These are phyloP conservation scores for Mamestra brassicae DNA, from an alignment of 2,888 invertebrate species.

Conservation along the genomic window DNA sequence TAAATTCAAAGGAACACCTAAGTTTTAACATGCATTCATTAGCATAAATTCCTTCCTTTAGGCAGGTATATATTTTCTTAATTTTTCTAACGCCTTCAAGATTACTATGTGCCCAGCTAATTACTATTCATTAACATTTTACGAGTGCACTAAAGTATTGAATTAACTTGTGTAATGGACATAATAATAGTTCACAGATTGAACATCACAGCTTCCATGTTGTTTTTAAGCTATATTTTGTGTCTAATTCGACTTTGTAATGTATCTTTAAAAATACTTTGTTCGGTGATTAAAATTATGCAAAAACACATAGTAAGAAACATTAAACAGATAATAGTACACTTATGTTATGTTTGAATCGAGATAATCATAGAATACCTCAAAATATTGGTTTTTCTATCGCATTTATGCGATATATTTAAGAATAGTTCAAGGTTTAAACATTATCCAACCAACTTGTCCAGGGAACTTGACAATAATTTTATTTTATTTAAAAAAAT, in stretches of 20 bases:
- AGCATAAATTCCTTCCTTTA: too few relatives aligned
- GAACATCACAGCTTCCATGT: background rate
- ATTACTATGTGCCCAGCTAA: background rate
- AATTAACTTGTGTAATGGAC: slow-evolving; percentile 16
- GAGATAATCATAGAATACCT: background rate
- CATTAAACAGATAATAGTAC: background rate
- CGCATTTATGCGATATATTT: too few relatives aligned
- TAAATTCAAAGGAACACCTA: too few relatives aligned
- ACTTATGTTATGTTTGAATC: background rate
- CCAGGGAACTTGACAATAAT: too few relatives aligned
- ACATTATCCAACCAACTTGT: too few relatives aligned
- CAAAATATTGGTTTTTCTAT: too few relatives aligned
- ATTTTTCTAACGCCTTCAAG: background rate
- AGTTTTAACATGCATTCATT: too few relatives aligned
- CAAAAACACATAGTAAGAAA: background rate
- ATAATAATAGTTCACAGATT: slow-evolving; percentile 1
- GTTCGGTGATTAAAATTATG: background rate
- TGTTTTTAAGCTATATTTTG: background rate
- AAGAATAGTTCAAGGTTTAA: too few relatives aligned
- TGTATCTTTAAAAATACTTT: background rate
- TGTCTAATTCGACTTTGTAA: background rate
- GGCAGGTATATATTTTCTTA: too few relatives aligned
- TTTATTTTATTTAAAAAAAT: too few relatives aligned
- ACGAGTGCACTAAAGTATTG: slow-evolving; percentile 1
- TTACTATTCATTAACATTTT: slow-evolving; percentile 23